Evolutionary conservation across 2,888 invertebrate species (phyloP).

Genomic region (Diplolepis rosae): DNA sequence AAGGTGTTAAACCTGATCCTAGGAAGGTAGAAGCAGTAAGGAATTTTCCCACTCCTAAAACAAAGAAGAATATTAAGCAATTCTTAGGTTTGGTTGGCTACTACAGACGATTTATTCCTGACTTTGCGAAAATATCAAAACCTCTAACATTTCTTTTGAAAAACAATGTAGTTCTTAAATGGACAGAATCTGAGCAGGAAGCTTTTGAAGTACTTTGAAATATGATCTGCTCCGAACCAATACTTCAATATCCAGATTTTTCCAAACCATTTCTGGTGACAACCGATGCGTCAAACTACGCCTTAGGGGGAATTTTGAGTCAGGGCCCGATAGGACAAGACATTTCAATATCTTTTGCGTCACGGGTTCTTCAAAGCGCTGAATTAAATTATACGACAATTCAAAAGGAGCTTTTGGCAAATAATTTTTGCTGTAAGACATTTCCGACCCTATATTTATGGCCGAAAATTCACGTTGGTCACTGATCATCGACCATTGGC

Average conservation of each 20-base stretch:
- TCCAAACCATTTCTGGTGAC: slow-evolving; percentile 57
- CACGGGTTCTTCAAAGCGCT: background rate
- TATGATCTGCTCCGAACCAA: slow-evolving; percentile 31
- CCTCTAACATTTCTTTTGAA: slow-evolving; percentile 53
- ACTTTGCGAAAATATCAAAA: slow-evolving; percentile 45
- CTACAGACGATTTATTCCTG: background rate
- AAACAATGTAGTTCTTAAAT: slow-evolving; percentile 44
- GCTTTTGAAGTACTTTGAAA: slow-evolving; percentile 44
- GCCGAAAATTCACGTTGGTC: background rate
- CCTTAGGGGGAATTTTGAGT: slow-evolving; percentile 57
- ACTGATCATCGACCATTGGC: slow-evolving; percentile 23
- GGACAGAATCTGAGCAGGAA: slow-evolving; percentile 38
- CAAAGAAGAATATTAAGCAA: background rate
- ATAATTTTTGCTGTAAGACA: slow-evolving; percentile 24
- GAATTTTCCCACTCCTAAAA: background rate
- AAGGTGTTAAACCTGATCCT: background rate
- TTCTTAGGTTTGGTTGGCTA: background rate
- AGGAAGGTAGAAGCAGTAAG: background rate
- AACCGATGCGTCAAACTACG: slow-evolving; percentile 60
- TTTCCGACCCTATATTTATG: slow-evolving; percentile 33
- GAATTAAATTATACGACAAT: slow-evolving; percentile 4
- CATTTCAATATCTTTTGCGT: background rate
- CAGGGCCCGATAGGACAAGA: too few relatives aligned
- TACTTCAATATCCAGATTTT: slow-evolving; percentile 67
- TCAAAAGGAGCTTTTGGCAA: slow-evolving; percentile 18